These are phyloP conservation scores for Talpa occidentalis DNA, from an alignment of 2,113 vertebrate genomes.

Conservation along the genomic window DNA sequence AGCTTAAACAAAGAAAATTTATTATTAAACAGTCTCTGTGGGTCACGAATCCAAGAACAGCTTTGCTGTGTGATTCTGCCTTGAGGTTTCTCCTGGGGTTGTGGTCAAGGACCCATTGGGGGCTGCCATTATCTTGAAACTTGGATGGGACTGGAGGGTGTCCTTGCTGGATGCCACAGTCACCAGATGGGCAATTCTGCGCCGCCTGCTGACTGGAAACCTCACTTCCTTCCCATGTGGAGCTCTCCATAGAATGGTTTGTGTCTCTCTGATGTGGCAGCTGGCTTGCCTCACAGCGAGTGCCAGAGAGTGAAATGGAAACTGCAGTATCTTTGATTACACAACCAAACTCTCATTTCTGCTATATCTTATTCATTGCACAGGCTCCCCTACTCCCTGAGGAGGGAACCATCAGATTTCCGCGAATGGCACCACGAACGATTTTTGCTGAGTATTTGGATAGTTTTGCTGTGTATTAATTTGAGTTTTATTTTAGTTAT, in stretches of 20 bases:
- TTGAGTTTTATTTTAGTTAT: not conserved
- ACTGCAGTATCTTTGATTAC: not conserved
- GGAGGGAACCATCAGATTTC: not conserved
- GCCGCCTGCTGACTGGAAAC: not conserved
- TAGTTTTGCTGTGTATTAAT: not conserved
- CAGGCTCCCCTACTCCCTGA: not conserved
- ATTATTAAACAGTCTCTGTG: not conserved
- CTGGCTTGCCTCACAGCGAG: not conserved
- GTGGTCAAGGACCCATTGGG: not conserved
- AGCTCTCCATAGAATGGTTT: not conserved
- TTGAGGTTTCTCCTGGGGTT: not conserved
- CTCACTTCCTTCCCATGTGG: not conserved
- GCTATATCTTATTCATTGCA: not conserved
- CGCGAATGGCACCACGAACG: not conserved
- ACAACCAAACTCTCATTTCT: not conserved
- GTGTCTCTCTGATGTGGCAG: not conserved
- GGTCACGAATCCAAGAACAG: not conserved
- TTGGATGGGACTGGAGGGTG: not conserved
- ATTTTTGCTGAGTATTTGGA: not conserved
- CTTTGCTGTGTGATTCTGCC: not conserved
- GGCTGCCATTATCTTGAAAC: not conserved
- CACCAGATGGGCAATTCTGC: not conserved
- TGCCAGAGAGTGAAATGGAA: not conserved
- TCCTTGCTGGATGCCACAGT: not conserved
- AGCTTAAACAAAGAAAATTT: not conserved